Evolutionary conservation across 1,140 invertebrate species (phyloP), one percentile per base, ranked within the genome.

Genomic region (Leptopilina boulardi): DNA sequence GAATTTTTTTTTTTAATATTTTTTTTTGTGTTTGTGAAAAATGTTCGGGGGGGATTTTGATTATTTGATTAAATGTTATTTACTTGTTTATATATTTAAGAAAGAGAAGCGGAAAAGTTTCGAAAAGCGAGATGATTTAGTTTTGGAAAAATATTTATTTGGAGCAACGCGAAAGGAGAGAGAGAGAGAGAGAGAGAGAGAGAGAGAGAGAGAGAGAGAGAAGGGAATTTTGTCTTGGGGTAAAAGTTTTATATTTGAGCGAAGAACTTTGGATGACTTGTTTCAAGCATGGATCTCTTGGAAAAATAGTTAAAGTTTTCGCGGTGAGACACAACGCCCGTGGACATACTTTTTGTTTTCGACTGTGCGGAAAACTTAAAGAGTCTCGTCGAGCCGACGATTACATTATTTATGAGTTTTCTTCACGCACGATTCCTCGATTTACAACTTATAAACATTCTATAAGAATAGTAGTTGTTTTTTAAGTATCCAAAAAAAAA

Each of bases 271-370:
- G 70, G 70, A 71, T 77, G 74, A 77, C 77, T 79, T 73, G 75
- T 77, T 77, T 79, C 75, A 71, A 26, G 21, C 56, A 30, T 66
- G 56, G 56, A 66, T 66, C 56, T 30, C 56, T 56, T 77, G 51
- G 75, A 79, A 79, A 79, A 79, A 76, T 76, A 76, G 74, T 59
- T 70, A 73, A 79, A 75, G 76, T 77, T 79, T 38, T 73, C 75
- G 47, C 73, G 70, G 66, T 59, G 77, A n/a, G 70, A 73, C 74
- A 78, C 75, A 75, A 75, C 74, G 73, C 74, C 70, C 71, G 77
- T 71, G 77, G 66, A 47, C 38, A n/a, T n/a, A 59, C 70, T 76
- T 76, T 71, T 59, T 78, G 75, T 78, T 76, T 77, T 76, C 47
- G n/a, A 1, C 10, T 66, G 23, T 30, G n/a, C n/a, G 21, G 21